Evolutionary conservation across 2,888 invertebrate genomes (phyloP).

Genomic region (Carcina quercana): DNA sequence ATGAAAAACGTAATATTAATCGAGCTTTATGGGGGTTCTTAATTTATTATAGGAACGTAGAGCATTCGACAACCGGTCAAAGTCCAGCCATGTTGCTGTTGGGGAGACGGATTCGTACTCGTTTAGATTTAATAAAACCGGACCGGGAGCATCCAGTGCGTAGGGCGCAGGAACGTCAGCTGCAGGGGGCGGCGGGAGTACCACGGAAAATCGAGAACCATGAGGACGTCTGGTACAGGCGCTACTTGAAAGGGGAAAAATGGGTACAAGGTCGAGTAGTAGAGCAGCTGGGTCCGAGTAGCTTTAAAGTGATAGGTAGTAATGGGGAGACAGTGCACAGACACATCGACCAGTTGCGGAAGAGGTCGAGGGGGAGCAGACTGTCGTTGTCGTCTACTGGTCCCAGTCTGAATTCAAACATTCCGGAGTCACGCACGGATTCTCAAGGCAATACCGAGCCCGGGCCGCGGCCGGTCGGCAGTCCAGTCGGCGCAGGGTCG

Average conservation of each 20-base stretch:
- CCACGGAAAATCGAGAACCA: not conserved
- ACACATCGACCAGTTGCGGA: too few relatives aligned
- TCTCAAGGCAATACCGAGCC: too few relatives aligned
- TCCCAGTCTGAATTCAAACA: too few relatives aligned
- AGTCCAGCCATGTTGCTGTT: slow-evolving; percentile 13
- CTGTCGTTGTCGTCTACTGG: too few relatives aligned
- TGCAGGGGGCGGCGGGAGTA: not conserved
- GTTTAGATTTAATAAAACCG: slow-evolving; percentile 11
- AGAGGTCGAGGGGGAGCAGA: too few relatives aligned
- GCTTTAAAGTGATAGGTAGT: too few relatives aligned
- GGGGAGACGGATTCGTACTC: slow-evolving; percentile 9
- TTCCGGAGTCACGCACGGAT: too few relatives aligned
- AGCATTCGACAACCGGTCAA: slow-evolving; percentile 12
- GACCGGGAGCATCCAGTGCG: slow-evolving; percentile 6
- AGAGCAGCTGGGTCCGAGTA: too few relatives aligned
- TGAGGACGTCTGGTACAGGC: slow-evolving; percentile 9
- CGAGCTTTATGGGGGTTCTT: slow-evolving; percentile 7
- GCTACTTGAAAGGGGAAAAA: slow-evolving; percentile 8
- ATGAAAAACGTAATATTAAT: not conserved
- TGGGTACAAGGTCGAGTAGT: slow-evolving; percentile 7
- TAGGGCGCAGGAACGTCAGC: slow-evolving; percentile 3
- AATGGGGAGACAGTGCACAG: too few relatives aligned
- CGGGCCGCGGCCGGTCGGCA: too few relatives aligned
- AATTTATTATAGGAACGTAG: slow-evolving; percentile 11
- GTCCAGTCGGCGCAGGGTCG: too few relatives aligned